phyloP scores from a whole-genome alignment of 2,888 invertebrate genomes.

The Xylota sylvarum region DNA sequence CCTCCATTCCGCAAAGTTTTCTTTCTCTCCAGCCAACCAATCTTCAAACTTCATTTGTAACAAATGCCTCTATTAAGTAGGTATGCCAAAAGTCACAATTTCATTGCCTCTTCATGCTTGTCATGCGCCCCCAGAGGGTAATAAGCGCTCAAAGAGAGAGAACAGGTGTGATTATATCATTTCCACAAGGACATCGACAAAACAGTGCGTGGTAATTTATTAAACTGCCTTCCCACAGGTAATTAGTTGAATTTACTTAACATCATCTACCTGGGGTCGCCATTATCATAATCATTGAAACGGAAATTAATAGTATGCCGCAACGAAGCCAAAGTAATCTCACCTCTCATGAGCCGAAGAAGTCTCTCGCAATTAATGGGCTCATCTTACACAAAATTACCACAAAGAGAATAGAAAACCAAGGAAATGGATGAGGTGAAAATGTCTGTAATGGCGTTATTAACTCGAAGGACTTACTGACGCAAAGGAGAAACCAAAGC shows the following conservation, averaged over 20 bases:
- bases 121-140: constrained; percentile 15
- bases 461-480: constrained; percentile 51
- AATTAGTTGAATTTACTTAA: constrained; percentile 75
- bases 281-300: constrained; percentile 75
- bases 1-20: too few relatives aligned
- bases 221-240: constrained; percentile 73
- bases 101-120: neutral
- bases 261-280: constrained; percentile 47
- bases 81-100: neutral
- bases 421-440: constrained; percentile 62
- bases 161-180: constrained; percentile 34
- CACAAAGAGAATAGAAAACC: neutral
- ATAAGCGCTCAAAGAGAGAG: constrained; percentile 27
- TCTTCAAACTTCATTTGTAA: neutral
- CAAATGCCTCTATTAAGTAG: neutral
- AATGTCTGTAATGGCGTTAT: constrained; percentile 56
- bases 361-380: constrained; percentile 64
- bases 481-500: constrained; percentile 3
- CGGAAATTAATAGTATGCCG: constrained; percentile 72
- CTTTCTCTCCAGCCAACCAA: too few relatives aligned
- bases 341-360: constrained; percentile 51
- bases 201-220: constrained; percentile 60
- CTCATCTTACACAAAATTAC: constrained; percentile 60
- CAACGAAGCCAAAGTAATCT: constrained; percentile 65
- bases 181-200: constrained; percentile 36